Evolutionary conservation across 2,113 vertebrate genomes (phyloP).

Genomic region (Phaethon lepturus): DNA sequence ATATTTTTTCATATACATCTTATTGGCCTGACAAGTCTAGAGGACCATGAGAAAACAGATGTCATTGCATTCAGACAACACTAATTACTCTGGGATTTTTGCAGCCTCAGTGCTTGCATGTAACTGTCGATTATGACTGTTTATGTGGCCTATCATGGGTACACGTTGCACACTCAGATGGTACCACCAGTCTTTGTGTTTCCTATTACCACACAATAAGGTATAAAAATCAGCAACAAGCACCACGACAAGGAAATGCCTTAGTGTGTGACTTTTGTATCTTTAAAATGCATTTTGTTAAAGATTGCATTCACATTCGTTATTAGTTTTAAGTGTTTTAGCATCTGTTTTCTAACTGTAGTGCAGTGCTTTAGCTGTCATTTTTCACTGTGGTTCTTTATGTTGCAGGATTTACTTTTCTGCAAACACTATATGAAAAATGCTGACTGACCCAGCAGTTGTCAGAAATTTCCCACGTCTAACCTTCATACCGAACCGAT

Average conservation of each 20-base stretch:
- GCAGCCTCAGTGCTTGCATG: constrained; percentile 77
- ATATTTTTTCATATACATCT: constrained; percentile 83
- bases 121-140: constrained; percentile 78
- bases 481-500: neutral
- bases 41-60: constrained; percentile 85
- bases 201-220: constrained; percentile 40
- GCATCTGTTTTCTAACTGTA: constrained; percentile 51
- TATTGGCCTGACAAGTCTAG: constrained; percentile 81
- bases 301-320: neutral
- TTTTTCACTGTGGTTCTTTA: constrained; percentile 27
- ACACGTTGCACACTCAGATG: constrained; percentile 51
- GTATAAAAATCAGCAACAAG: constrained; percentile 23
- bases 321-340: constrained; percentile 42
- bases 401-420: neutral
- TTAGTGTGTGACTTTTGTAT: constrained; percentile 8
- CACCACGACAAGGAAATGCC: neutral
- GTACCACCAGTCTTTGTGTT: constrained; percentile 56
- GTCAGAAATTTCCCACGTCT: neutral
- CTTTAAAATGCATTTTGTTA: constrained; percentile 40
- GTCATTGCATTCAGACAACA: constrained; percentile 84
- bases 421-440: neutral
- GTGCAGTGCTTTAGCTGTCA: constrained; percentile 17
- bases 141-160: constrained; percentile 63
- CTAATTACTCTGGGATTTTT: constrained; percentile 87
- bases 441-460: neutral